Evolutionary conservation across 2,113 vertebrate genomes (phyloP).

Genomic region (Apaloderma vittatum): DNA sequence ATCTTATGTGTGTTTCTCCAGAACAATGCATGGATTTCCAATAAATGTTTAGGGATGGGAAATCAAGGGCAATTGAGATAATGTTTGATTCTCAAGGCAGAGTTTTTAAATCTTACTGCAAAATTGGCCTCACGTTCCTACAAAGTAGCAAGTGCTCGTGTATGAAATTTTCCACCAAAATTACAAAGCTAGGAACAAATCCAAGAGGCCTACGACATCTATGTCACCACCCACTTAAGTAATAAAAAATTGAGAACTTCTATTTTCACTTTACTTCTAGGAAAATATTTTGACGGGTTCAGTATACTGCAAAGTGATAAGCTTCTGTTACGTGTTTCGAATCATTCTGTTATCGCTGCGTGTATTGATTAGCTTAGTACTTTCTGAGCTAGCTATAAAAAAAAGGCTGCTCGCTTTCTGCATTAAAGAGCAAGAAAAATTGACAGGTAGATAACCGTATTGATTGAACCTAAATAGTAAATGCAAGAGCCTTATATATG

Average conservation of each 20-base stretch:
- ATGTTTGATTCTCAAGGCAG: constrained; percentile 24
- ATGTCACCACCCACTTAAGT: constrained; percentile 63
- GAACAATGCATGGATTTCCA: constrained; percentile 6
- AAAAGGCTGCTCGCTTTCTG: constrained; percentile 72
- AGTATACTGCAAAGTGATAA: constrained; percentile 74
- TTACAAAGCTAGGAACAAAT: constrained; percentile 47
- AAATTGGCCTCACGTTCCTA: background rate
- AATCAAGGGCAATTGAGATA: constrained; percentile 6
- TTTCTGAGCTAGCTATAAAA: constrained; percentile 74
- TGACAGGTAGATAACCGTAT: constrained; percentile 83
- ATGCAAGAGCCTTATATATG: constrained; percentile 65
- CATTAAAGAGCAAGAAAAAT: constrained; percentile 80
- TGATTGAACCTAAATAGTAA: constrained; percentile 79
- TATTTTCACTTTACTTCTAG: constrained; percentile 72
- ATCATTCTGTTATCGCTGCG: constrained; percentile 79
- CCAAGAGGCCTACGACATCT: constrained; percentile 58
- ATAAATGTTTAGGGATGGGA: background rate
- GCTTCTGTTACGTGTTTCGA: constrained; percentile 79
- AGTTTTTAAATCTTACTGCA: background rate
- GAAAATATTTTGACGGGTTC: constrained; percentile 83
- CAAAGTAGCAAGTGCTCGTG: constrained; percentile 7
- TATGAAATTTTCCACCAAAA: background rate
- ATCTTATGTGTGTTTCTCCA: background rate
- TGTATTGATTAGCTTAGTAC: constrained; percentile 81
- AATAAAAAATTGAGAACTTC: constrained; percentile 68